Evolutionary conservation across 2,888 invertebrate species (phyloP).

Genomic region (Cerastis leucographa): DNA sequence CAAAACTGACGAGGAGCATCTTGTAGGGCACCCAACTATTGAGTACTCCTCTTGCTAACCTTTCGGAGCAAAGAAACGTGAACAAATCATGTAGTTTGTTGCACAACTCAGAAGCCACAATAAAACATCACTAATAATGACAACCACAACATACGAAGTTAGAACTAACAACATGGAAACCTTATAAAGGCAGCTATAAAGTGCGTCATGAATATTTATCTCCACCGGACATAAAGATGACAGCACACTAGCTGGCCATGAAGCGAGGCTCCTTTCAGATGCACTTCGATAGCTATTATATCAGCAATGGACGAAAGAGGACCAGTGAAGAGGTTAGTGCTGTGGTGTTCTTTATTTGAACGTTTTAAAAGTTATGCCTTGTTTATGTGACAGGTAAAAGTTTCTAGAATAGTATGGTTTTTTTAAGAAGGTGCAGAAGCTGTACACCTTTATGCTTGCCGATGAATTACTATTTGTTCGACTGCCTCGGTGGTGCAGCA

Average conservation of each 20-base stretch:
- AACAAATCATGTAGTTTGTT: neutral
- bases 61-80: neutral
- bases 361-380: neutral
- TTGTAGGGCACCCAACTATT: neutral
- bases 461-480: neutral
- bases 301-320: slow-evolving; percentile 21
- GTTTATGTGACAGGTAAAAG: neutral
- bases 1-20: neutral
- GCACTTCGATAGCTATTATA: slow-evolving; percentile 35
- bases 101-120: neutral
- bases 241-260: slow-evolving; percentile 35
- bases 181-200: slow-evolving; percentile 53
- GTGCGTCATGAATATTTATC: slow-evolving; percentile 58
- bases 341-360: slow-evolving; percentile 5
- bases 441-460: neutral
- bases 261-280: slow-evolving; percentile 32
- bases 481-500: neutral
- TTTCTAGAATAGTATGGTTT: neutral
- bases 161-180: slow-evolving; percentile 41
- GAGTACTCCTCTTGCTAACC: neutral
- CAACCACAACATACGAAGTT: slow-evolving; percentile 21
- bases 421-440: neutral
- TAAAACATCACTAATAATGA: slow-evolving; percentile 22
- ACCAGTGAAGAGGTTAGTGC: neutral
- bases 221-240: slow-evolving; percentile 37